Evolutionary conservation across 1,140 invertebrate species (phyloP).

Genomic region (Tenebrio molitor): DNA sequence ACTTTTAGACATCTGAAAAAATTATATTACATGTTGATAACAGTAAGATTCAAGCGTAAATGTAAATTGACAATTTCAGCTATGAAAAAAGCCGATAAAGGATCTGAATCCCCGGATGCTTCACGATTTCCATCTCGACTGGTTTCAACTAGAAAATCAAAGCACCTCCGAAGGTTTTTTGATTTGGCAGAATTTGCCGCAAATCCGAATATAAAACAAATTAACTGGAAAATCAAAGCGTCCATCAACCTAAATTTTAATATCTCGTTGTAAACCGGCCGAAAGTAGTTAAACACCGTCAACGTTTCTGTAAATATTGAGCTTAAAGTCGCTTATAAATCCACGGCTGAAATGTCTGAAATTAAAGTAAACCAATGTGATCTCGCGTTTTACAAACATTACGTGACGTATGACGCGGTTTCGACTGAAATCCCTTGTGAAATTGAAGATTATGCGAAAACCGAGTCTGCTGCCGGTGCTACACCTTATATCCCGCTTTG

Average conservation of each 20-base stretch:
- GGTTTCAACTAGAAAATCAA: too few species aligned
- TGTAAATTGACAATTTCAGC: too few species aligned
- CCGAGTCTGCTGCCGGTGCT: not conserved
- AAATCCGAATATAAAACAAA: not conserved
- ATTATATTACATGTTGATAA: too few species aligned
- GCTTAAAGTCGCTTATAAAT: not conserved
- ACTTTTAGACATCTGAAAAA: not conserved
- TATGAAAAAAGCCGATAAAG: too few species aligned
- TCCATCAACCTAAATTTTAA: slow-evolving; percentile 15
- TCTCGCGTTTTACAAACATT: slow-evolving; percentile 25
- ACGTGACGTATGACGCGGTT: slow-evolving; percentile 27
- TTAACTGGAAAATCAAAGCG: not conserved
- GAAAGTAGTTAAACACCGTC: slow-evolving; percentile 3
- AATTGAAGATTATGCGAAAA: slow-evolving; percentile 31
- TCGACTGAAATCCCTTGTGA: slow-evolving; percentile 29
- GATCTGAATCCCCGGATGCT: too few species aligned
- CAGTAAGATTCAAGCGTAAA: too few species aligned
- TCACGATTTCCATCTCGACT: too few species aligned
- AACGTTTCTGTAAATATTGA: slow-evolving; percentile 11
- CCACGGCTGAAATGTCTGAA: not conserved
- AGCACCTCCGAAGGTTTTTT: too few species aligned
- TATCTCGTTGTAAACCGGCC: not conserved
- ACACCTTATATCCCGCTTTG: slow-evolving; percentile 19
- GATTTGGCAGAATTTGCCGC: not conserved
- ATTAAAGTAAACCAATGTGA: slow-evolving; percentile 27